phyloP scores from a whole-genome alignment of 1,140 invertebrate genomes.

The Amyelois transitella region DNA sequence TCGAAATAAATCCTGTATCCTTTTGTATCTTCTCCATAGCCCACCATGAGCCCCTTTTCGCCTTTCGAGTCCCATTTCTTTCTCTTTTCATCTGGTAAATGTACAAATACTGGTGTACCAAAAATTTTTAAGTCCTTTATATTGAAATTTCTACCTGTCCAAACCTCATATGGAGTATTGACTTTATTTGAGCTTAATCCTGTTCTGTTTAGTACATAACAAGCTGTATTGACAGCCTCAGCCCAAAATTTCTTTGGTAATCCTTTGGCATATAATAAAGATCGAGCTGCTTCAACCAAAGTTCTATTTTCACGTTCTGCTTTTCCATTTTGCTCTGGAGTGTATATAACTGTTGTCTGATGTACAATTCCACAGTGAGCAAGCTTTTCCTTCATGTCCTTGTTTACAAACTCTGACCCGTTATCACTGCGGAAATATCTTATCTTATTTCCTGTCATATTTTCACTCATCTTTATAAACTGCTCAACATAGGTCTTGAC shows the following conservation, averaged over 20 bases:
- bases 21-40: background rate
- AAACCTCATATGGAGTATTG: constrained; percentile 49
- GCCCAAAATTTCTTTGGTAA: constrained; percentile 41
- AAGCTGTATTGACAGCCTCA: too few relatives aligned
- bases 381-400: constrained; percentile 36
- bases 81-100: constrained; percentile 6
- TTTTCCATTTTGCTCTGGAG: constrained; percentile 64
- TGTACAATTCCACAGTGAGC: constrained; percentile 37
- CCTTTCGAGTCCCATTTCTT: too few relatives aligned
- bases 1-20: background rate
- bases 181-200: constrained; percentile 25
- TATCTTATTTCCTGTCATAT: constrained; percentile 32
- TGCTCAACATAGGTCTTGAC: constrained; percentile 24
- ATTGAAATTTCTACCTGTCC: constrained; percentile 22
- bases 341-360: constrained; percentile 52
- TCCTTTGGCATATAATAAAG: constrained; percentile 25
- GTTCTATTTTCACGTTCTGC: constrained; percentile 56
- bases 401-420: constrained; percentile 54
- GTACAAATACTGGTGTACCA: constrained; percentile 35
- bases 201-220: constrained; percentile 45
- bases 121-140: constrained; percentile 33
- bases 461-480: constrained; percentile 27
- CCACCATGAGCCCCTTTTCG: too few relatives aligned
- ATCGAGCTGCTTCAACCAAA: constrained; percentile 55
- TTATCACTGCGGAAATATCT: constrained; percentile 54